A percentile compares a stretch with the other conserved stretches of the same genome.
Evolutionary conservation across 2,113 vertebrate species (phyloP).

Genomic region (Hydrolagus affinis): DNA sequence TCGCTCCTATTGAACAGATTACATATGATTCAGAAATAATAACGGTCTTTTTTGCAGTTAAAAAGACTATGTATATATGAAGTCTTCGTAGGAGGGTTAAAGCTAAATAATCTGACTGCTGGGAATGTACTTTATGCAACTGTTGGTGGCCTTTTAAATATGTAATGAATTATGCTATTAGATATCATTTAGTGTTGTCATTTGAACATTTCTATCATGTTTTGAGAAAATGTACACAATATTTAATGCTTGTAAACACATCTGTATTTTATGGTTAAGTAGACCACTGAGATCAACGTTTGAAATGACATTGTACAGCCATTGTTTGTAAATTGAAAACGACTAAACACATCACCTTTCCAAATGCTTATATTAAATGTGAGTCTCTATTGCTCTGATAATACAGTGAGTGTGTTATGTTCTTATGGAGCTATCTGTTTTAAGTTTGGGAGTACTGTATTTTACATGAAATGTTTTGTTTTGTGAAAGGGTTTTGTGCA

Average conservation of each 20-base stretch:
- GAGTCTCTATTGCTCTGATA: constrained; percentile 26
- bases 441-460: not conserved
- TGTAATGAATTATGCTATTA: constrained; percentile 42
- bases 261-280: constrained; percentile 63
- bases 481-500: constrained; percentile 4
- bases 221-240: constrained; percentile 62
- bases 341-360: constrained; percentile 26
- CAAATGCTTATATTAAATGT: constrained; percentile 24
- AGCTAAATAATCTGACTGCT: not conserved
- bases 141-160: constrained; percentile 61
- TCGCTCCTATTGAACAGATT: constrained; percentile 2
- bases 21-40: not conserved
- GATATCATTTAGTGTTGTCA: constrained; percentile 56
- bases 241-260: constrained; percentile 64
- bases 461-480: not conserved
- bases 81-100: constrained; percentile 19
- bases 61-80: constrained; percentile 11
- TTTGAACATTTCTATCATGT: constrained; percentile 49
- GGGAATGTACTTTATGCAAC: constrained; percentile 56
- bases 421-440: constrained; percentile 16
- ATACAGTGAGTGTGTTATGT: constrained; percentile 17
- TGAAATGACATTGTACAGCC: constrained; percentile 38
- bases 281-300: constrained; percentile 56
- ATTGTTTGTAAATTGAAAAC: constrained; percentile 24
- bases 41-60: not conserved